Percentiles rank a stretch among this genome's conserved stretches.
Conservation (phyloP, 1,140 invertebrate species). For the Cepaea nemoralis region DNA sequence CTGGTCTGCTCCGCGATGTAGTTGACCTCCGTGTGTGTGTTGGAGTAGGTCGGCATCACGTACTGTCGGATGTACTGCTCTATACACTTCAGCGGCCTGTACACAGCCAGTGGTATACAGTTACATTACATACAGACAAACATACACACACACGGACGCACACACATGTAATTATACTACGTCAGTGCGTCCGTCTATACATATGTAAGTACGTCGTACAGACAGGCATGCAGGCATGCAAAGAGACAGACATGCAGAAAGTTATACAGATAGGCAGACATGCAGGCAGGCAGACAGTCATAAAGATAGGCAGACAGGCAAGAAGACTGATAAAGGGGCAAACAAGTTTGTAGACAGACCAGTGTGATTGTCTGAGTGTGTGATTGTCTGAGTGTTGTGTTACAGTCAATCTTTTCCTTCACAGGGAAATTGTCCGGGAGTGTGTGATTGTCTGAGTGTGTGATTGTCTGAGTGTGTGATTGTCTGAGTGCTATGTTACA, state of each 20-base stretch:
- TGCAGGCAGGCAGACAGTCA: not conserved
- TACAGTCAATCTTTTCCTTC: too few relatives aligned
- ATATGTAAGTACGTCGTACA: too few relatives aligned
- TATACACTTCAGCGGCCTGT: constrained; percentile 85
- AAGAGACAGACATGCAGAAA: too few relatives aligned
- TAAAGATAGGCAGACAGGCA: not conserved
- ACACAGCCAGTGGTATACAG: constrained; percentile 56
- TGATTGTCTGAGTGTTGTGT: too few relatives aligned
- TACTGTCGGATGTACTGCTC: constrained; percentile 88
- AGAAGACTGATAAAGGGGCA: not conserved
- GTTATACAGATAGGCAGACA: not conserved
- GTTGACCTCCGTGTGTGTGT: constrained; percentile 86
- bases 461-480: not conserved
- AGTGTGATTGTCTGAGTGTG: too few relatives aligned
- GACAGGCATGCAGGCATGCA: too few relatives aligned
- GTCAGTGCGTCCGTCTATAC: too few relatives aligned
- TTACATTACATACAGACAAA: not conserved
- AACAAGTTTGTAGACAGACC: too few relatives aligned
- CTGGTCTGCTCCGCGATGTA: constrained; percentile 90
- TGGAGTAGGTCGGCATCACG: constrained; percentile 88
- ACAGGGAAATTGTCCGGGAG: too few relatives aligned
- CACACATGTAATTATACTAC: not conserved
- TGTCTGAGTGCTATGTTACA: too few relatives aligned
- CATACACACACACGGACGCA: not conserved
- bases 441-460: not conserved